phyloP scores from a whole-genome alignment of 2,888 invertebrate species.

The Drosophila ezoana region DNA sequence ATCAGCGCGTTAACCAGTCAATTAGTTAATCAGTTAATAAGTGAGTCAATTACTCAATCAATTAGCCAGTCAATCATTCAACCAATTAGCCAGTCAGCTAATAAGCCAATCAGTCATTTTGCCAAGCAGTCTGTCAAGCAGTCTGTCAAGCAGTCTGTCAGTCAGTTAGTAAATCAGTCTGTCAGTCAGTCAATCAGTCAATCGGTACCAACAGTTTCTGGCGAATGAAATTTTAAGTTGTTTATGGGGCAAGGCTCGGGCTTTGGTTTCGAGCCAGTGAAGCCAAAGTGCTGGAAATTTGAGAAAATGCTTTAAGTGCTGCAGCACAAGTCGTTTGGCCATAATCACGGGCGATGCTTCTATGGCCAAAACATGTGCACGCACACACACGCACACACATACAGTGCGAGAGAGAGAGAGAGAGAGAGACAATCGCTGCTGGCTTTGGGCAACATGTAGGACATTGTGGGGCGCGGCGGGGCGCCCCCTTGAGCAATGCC shows the following conservation, averaged over 20 bases:
- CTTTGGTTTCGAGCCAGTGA: not conserved
- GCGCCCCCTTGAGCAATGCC: slow-evolving; percentile 5
- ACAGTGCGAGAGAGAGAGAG: no score
- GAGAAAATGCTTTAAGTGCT: slow-evolving; percentile 35
- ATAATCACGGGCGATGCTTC: slow-evolving; percentile 47
- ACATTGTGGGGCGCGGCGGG: not conserved
- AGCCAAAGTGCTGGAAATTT: slow-evolving; percentile 22
- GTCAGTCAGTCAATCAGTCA: not conserved
- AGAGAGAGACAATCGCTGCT: slow-evolving; percentile 25
- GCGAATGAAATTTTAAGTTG: slow-evolving; percentile 6
- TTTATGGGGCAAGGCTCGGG: not conserved
- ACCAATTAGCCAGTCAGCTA: not conserved
- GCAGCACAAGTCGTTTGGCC: slow-evolving; percentile 27
- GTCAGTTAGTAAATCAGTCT: not conserved
- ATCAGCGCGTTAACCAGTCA: no score
- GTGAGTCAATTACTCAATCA: not conserved
- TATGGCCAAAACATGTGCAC: slow-evolving; percentile 39
- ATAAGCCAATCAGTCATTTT: not conserved
- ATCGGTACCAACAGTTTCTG: not conserved
- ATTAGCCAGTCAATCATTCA: not conserved
- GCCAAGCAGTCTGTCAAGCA: not conserved
- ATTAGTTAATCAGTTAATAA: no score
- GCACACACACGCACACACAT: slow-evolving; percentile 5
- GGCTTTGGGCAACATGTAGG: slow-evolving; percentile 30
- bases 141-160: not conserved